A percentile compares a stretch with the other conserved stretches of the same genome.
These are phyloP conservation scores for Parotocinclus haroldoi DNA, from an alignment of 2,797 vertebrate genomes.

Conservation along the genomic window DNA sequence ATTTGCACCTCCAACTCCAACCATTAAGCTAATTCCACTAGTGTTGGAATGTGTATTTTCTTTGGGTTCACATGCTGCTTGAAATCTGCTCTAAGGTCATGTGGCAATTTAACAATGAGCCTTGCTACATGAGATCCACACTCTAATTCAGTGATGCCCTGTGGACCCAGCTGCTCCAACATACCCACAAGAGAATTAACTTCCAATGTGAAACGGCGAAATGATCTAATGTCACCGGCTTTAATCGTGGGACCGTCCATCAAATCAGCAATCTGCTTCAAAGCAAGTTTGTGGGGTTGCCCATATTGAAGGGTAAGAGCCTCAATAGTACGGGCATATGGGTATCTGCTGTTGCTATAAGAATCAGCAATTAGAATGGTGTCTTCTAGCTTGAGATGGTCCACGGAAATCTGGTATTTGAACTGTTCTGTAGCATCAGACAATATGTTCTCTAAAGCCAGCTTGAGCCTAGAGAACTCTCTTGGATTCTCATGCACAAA, in stretches of 20 bases:
- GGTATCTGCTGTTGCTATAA: not conserved
- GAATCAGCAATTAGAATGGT: not conserved
- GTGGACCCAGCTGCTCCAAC: not conserved
- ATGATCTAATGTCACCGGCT: not conserved
- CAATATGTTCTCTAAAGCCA: not conserved
- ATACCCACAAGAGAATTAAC: constrained; percentile 20
- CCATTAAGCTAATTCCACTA: constrained; percentile 31
- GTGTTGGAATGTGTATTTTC: constrained; percentile 8
- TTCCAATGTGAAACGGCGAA: constrained; percentile 12
- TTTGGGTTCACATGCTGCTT: not conserved
- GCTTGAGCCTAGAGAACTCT: not conserved
- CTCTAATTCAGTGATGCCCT: constrained; percentile 3
- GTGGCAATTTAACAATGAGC: constrained; percentile 9
- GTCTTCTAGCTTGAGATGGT: not conserved
- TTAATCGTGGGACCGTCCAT: not conserved
- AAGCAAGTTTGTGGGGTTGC: constrained; percentile 14
- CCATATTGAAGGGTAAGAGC: not conserved
- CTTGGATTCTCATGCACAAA: not conserved
- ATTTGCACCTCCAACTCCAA: constrained; percentile 15
- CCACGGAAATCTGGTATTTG: not conserved
- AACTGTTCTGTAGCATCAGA: not conserved
- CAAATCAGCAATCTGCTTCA: not conserved
- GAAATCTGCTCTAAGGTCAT: constrained; percentile 17
- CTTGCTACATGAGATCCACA: constrained; percentile 17
- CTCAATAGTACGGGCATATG: not conserved